A percentile compares a stretch with the other conserved stretches of the same genome.
Conservation (phyloP, 2,888 invertebrate species). For the Lepidocyrtoides sp. region DNA sequence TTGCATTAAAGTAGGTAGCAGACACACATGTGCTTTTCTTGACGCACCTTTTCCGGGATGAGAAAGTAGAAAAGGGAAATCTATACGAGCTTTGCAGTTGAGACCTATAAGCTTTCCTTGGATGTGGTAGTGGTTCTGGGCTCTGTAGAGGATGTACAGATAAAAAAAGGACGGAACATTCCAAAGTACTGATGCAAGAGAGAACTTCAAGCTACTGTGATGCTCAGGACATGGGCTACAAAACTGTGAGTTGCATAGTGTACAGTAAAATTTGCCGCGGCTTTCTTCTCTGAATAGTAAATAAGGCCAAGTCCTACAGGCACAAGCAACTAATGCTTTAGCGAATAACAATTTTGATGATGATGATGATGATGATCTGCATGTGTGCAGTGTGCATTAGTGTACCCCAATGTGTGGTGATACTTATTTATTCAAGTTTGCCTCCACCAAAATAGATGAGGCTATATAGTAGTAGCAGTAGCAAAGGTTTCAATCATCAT, state of each 20-base stretch:
- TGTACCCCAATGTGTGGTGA: neutral
- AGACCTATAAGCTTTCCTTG: conserved; percentile 43
- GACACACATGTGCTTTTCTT: neutral
- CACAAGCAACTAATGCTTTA: conserved; percentile 5
- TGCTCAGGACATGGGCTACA: neutral
- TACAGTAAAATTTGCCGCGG: neutral
- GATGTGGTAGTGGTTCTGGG: neutral
- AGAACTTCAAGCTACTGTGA: neutral
- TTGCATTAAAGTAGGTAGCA: neutral
- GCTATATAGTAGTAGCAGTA: neutral
- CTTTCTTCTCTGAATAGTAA: conserved; percentile 62
- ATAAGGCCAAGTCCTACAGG: conserved; percentile 42
- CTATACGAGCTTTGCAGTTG: neutral
- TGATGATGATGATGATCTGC: neutral
- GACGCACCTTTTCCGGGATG: neutral
- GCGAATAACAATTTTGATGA: neutral
- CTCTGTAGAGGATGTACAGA: neutral
- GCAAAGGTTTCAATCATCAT: conserved; percentile 47
- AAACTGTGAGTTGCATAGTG: neutral
- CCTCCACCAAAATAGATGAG: neutral
- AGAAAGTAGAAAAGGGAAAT: neutral
- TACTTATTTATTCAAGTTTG: conserved; percentile 36
- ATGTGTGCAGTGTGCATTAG: neutral
- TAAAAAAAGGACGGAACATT: neutral
- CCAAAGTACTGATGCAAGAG: too few relatives aligned